Evolutionary conservation across 1,140 invertebrate species (phyloP).

Genomic region (Rhizoglyphus robini): DNA sequence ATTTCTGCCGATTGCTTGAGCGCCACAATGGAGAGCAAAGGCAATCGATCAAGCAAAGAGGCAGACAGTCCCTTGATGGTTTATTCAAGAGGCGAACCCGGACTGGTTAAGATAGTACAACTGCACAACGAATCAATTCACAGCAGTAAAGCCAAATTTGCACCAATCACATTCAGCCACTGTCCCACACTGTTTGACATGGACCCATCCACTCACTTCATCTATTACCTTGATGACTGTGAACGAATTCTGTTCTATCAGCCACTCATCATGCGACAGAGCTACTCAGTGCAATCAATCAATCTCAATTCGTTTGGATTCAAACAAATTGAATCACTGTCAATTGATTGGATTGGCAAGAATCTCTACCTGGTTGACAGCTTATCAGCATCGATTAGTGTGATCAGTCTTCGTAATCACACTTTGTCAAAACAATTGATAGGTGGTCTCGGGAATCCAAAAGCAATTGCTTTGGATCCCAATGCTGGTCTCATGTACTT

Average conservation of each 20-base stretch:
- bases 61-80: neutral
- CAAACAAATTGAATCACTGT: conserved; percentile 59
- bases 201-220: neutral
- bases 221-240: neutral
- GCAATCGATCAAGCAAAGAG: neutral
- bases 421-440: neutral
- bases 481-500: conserved; percentile 31
- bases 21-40: neutral
- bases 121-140: neutral
- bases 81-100: neutral
- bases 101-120: neutral
- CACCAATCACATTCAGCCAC: neutral
- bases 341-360: conserved; percentile 63
- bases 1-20: neutral
- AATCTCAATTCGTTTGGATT: neutral
- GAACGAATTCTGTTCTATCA: neutral
- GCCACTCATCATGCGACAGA: neutral
- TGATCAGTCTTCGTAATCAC: neutral
- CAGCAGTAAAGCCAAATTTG: no score
- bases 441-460: conserved; percentile 35
- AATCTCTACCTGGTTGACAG: conserved; percentile 69
- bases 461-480: conserved; percentile 54
- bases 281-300: neutral
- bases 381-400: conserved; percentile 31
- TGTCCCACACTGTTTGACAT: neutral